Conservation (phyloP, 2,797 vertebrate species). For the Urocyon cinereoargenteus region DNA sequence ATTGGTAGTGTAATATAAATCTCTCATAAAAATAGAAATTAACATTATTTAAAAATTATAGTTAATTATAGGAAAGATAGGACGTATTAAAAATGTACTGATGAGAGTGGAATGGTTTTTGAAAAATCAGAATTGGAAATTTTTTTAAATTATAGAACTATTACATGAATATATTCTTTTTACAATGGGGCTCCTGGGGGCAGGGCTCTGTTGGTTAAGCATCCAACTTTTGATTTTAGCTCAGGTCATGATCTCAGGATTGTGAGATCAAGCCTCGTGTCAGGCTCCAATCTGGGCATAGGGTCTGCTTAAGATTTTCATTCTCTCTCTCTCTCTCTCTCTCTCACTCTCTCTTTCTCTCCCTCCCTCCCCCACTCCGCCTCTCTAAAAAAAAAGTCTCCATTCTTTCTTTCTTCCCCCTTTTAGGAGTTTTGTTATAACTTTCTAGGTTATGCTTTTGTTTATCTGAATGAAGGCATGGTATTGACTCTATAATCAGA, state of each 20-base stretch:
- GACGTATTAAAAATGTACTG: neutral
- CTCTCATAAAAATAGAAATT: neutral
- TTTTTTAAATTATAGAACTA: conserved; percentile 5
- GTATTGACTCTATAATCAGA: neutral
- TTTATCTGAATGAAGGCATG: conserved; percentile 13
- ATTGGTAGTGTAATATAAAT: neutral
- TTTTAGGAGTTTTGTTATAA: neutral
- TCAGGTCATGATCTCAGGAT: neutral
- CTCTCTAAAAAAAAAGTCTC: neutral
- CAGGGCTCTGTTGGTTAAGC: neutral
- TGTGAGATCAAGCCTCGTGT: neutral
- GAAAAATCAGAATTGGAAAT: neutral
- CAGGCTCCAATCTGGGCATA: neutral
- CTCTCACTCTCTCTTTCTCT: neutral
- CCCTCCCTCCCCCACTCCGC: no score
- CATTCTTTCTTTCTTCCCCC: neutral
- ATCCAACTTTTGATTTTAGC: neutral
- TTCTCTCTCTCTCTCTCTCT: neutral
- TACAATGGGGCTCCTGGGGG: neutral
- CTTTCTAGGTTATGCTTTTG: neutral
- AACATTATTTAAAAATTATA: neutral
- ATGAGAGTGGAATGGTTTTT: conserved; percentile 24
- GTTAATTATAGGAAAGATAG: neutral
- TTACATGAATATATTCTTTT: neutral
- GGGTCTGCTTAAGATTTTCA: neutral